Evolutionary conservation across 2,113 vertebrate genomes (phyloP).

Genomic region (Amphiprion percula): DNA sequence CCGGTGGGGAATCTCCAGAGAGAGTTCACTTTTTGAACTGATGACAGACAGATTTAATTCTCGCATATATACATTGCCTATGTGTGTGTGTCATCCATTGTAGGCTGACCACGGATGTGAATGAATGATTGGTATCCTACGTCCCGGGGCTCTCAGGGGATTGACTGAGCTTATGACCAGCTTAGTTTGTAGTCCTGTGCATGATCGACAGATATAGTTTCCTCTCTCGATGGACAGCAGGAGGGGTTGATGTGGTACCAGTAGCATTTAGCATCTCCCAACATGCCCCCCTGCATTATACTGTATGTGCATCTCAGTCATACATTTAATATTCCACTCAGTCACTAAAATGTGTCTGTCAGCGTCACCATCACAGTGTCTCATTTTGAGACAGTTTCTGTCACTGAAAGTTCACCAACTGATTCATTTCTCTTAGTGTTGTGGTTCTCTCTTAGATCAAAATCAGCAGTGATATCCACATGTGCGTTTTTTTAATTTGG

Average conservation of each 20-base stretch:
- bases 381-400: not conserved
- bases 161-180: conserved; percentile 60
- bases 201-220: conserved; percentile 71
- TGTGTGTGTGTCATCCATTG: not conserved
- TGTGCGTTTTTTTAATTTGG: not conserved
- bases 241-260: conserved; percentile 10
- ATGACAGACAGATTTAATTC: conserved; percentile 3
- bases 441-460: no score
- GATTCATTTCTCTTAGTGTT: no score
- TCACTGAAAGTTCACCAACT: no score
- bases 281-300: conserved; percentile 57
- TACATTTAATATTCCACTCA: conserved; percentile 16
- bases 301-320: conserved; percentile 31
- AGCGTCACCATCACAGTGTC: not conserved
- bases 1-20: conserved; percentile 11
- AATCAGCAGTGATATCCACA: not conserved
- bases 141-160: conserved; percentile 43
- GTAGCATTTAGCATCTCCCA: conserved; percentile 50
- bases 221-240: conserved; percentile 24
- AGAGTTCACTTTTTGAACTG: conserved; percentile 10
- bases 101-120: conserved; percentile 42
- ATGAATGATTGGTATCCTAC: conserved; percentile 58
- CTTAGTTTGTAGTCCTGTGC: conserved; percentile 49
- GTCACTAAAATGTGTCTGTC: not conserved
- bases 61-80: not conserved